Evolutionary conservation across 2,797 vertebrate species (phyloP).

Genomic region (Sebastes minor): DNA sequence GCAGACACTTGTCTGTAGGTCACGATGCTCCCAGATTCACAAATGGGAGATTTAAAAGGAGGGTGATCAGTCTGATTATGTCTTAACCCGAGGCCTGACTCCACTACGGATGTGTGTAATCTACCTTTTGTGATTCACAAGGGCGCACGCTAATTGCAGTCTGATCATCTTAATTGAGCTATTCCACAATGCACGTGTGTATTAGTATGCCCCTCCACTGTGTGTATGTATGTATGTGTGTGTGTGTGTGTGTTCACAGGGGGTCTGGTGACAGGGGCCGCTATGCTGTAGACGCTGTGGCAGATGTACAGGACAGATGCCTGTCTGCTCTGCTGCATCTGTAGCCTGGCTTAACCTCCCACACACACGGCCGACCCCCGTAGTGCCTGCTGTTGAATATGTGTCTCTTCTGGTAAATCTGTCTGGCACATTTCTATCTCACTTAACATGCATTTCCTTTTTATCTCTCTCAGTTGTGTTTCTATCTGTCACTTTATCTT

Average conservation of each 20-base stretch:
- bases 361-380: not conserved
- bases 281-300: constrained; percentile 56
- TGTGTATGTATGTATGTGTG: not conserved
- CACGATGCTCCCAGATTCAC: not conserved
- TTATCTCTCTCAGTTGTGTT: not conserved
- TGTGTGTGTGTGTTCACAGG: constrained; percentile 6
- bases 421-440: constrained; percentile 47
- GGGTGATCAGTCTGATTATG: not conserved
- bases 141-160: constrained; percentile 32
- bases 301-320: constrained; percentile 75
- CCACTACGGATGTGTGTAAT: constrained; percentile 21
- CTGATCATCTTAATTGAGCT: constrained; percentile 61
- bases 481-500: not conserved
- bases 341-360: constrained; percentile 43
- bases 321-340: constrained; percentile 65
- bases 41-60: not conserved
- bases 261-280: constrained; percentile 35
- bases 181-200: constrained; percentile 11
- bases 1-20: not conserved
- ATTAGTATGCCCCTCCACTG: not conserved
- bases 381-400: constrained; percentile 44
- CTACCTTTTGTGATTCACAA: constrained; percentile 44
- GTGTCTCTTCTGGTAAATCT: constrained; percentile 23
- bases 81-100: constrained; percentile 1
- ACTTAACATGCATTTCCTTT: not conserved